Percentiles rank a stretch among this genome's conserved stretches.
These are phyloP conservation scores for Enhydra lutris DNA, from an alignment of 2,113 vertebrate species.

Conservation along the genomic window DNA sequence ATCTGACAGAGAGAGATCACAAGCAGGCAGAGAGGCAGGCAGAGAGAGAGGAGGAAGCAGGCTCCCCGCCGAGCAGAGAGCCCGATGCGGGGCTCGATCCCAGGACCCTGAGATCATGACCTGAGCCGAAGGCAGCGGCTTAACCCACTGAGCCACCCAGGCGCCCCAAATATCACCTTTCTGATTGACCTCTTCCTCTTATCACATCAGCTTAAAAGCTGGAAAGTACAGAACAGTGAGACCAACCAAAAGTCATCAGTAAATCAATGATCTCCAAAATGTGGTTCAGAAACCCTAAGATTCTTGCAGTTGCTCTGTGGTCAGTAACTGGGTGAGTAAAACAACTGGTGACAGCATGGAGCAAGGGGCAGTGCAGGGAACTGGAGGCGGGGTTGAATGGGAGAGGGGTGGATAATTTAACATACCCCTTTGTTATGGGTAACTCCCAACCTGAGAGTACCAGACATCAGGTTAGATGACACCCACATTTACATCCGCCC, in stretches of 20 bases:
- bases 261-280: neutral
- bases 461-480: neutral
- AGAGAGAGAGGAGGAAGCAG: no score
- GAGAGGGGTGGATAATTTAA: neutral
- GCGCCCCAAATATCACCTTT: neutral
- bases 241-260: neutral
- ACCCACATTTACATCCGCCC: neutral
- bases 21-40: no score
- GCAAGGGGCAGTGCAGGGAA: no score
- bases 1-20: no score
- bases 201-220: neutral
- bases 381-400: neutral
- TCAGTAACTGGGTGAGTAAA: neutral
- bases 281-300: neutral
- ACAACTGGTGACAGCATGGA: neutral
- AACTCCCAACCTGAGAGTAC: neutral
- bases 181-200: neutral
- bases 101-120: no score
- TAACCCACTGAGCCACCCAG: no score
- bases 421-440: neutral
- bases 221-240: neutral
- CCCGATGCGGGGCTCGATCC: no score
- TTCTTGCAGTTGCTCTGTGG: neutral
- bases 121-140: no score
- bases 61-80: no score